These are phyloP conservation scores for Eptatretus burgeri DNA, from an alignment of 2,113 vertebrate species.

Conservation along the genomic window DNA sequence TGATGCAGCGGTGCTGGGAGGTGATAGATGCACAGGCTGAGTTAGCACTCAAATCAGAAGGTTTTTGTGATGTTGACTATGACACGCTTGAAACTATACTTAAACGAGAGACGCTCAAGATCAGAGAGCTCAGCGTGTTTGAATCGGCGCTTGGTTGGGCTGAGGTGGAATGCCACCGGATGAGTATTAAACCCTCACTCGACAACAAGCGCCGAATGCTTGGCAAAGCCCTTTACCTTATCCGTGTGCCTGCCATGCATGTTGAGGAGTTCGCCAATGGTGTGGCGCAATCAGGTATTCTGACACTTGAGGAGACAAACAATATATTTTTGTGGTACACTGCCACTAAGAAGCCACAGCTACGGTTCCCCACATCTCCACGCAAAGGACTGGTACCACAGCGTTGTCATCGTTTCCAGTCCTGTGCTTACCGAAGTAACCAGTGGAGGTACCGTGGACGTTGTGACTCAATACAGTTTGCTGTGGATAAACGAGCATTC, in stretches of 20 bases:
- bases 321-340: slow-evolving; percentile 97
- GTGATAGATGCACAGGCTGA: slow-evolving; percentile 90
- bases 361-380: slow-evolving; percentile 55
- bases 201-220: slow-evolving; percentile 83
- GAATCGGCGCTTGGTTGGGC: slow-evolving; percentile 78
- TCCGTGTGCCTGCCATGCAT: slow-evolving; percentile 74
- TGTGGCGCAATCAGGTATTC: slow-evolving; percentile 62
- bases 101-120: slow-evolving; percentile 66
- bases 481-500: slow-evolving; percentile 72
- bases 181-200: slow-evolving; percentile 38
- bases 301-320: slow-evolving; percentile 77
- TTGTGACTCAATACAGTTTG: slow-evolving; percentile 92
- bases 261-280: slow-evolving; percentile 85
- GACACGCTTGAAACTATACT: slow-evolving; percentile 88
- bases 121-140: slow-evolving; percentile 89
- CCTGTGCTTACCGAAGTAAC: slow-evolving; percentile 83
- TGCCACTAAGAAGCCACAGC: slow-evolving; percentile 59
- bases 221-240: slow-evolving; percentile 58
- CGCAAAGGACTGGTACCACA: slow-evolving; percentile 55
- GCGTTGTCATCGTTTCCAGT: slow-evolving; percentile 84
- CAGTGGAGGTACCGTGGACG: slow-evolving; percentile 86
- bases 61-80: slow-evolving; percentile 84
- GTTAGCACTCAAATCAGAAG: slow-evolving; percentile 68
- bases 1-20: slow-evolving; percentile 94
- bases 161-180: slow-evolving; percentile 66